phyloP scores from a whole-genome alignment of 2,113 vertebrate genomes.

The Vidua chalybeata region DNA sequence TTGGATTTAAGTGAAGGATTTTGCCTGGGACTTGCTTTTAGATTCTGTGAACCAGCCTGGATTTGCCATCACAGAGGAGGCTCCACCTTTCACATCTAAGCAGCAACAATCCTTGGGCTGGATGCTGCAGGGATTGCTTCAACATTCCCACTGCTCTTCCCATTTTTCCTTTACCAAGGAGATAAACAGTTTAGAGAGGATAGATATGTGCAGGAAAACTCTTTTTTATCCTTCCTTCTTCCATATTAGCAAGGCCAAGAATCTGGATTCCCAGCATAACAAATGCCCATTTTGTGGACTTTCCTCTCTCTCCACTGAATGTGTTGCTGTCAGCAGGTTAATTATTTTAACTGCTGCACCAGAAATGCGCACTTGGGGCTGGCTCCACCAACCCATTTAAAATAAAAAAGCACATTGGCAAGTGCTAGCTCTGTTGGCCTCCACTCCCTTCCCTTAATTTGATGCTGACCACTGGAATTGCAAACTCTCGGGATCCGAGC shows the following conservation, averaged over 20 bases:
- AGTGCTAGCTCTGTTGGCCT: background rate
- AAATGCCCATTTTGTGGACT: background rate
- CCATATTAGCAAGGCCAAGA: background rate
- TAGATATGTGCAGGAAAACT: background rate
- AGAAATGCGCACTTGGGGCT: slow-evolving; percentile 48
- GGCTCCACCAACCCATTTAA: background rate
- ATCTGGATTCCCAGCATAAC: background rate
- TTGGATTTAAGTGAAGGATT: background rate
- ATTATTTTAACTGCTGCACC: slow-evolving; percentile 65
- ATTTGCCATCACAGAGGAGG: background rate
- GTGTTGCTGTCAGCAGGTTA: slow-evolving; percentile 32
- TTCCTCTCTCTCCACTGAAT: background rate
- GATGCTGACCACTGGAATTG: background rate
- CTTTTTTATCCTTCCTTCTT: background rate
- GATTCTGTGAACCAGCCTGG: background rate
- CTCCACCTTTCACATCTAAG: background rate
- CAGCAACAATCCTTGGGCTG: background rate
- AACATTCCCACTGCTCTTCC: background rate
- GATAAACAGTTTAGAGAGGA: background rate
- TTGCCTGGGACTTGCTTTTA: background rate
- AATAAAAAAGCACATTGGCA: slow-evolving; percentile 41
- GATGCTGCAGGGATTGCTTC: background rate
- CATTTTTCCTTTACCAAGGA: background rate
- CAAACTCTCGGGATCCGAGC: background rate
- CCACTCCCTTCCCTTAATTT: slow-evolving; percentile 45